phyloP scores from a whole-genome alignment of 2,888 invertebrate genomes.

The Cantharis lateralis region DNA sequence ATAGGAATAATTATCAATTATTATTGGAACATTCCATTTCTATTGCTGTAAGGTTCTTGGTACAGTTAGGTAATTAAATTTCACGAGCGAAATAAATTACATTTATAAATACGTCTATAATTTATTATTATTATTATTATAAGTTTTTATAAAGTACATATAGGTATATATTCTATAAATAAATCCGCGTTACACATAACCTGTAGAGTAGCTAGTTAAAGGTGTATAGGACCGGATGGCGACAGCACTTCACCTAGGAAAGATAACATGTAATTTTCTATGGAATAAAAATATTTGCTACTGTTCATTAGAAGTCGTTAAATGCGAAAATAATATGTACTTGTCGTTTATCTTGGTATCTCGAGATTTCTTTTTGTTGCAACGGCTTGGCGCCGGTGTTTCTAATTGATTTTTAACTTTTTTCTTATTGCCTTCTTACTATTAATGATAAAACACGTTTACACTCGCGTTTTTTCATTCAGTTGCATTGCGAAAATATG shows the following conservation, averaged over 20 bases:
- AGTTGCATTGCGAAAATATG: neutral
- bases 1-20: neutral
- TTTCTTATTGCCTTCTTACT: constrained; percentile 9
- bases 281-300: constrained; percentile 28
- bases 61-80: constrained; percentile 32
- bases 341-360: constrained; percentile 29
- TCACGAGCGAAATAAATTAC: constrained; percentile 25
- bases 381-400: constrained; percentile 29
- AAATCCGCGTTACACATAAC: constrained; percentile 32
- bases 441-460: neutral
- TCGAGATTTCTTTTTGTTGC: constrained; percentile 30
- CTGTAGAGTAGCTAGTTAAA: constrained; percentile 12
- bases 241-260: constrained; percentile 31
- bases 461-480: neutral
- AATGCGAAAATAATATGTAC: constrained; percentile 30
- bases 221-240: constrained; percentile 29
- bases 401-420: constrained; percentile 23
- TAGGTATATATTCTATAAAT: constrained; percentile 24
- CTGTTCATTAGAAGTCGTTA: constrained; percentile 33
- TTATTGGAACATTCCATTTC: neutral
- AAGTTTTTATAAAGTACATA: constrained; percentile 23
- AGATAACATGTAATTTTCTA: constrained; percentile 32
- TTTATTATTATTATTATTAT: constrained; percentile 1
- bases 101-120: constrained; percentile 22
- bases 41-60: neutral